Base-by-base conservation (phyloP, 1,140 invertebrate genomes). In the Zaprionus vittiger region DNA sequence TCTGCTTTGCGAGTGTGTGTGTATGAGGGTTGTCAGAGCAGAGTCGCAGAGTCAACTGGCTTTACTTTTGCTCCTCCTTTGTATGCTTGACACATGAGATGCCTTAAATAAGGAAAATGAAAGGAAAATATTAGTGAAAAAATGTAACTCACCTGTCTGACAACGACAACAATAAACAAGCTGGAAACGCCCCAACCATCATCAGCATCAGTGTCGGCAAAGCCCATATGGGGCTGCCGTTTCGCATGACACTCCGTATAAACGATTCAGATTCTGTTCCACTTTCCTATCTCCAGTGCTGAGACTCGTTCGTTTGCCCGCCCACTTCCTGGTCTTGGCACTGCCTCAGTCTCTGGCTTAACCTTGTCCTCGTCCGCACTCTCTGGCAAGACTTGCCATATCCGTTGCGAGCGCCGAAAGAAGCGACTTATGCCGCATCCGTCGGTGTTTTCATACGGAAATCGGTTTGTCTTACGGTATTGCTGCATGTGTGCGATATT, bases 391-490 rank as follows among this genome's bases (percentile, higher is more conserved):
- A 57, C 49, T 38, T 73, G 66, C 14, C 72, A 60, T 73, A 75
- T 77, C 69, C 34, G 73, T 56, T 74, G 66, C 68, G 69, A 37
- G 68, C 17, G 38, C 12, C 44, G n/a, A n/a, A 11, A 11, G 15
- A 20, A 20, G 49, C 64, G 54, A 71, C 55, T 72, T 54, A 55
- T 41, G 49, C 65, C 69, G 74, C 70, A 75, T 82, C 81, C 81
- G 85, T 57, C 60, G 60, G 62, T 76, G 69, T 70, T 73, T 80
- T 82, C 56, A 65, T 68, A 74, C 57, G 81, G 79, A 90, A 85
- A 90, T 90, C 85, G 83, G 82, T 77, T 85, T 85, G 85, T 85
- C 81, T 85, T 90, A 79, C 83, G 85, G 69, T 66, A 63, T 61
- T 47, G 71, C 63, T 89, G 83, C 83, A 87, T 66, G 79, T 79